Evolutionary conservation across 2,113 vertebrate species (phyloP).

Genomic region (Orcinus orca): DNA sequence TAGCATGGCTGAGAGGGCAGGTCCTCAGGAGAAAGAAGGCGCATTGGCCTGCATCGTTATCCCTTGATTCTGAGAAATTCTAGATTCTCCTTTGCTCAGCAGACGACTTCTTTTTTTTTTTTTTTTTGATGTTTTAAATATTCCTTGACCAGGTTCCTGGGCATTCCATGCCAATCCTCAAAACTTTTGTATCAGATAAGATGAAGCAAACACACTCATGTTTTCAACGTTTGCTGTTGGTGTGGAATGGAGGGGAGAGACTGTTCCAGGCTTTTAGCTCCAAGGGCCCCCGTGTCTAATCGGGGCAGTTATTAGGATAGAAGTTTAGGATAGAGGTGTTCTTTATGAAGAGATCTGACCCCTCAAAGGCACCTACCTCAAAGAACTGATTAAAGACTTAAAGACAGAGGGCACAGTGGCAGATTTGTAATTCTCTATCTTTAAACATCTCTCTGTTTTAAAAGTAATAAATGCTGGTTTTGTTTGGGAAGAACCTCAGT

Average conservation of each 20-base stretch:
- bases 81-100: neutral
- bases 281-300: accelerated
- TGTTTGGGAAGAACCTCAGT: neutral
- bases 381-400: neutral
- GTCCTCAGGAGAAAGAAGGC: neutral
- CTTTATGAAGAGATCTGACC: neutral
- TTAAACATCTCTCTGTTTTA: neutral
- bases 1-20: accelerated
- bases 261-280: neutral
- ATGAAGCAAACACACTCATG: neutral
- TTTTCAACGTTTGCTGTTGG: neutral
- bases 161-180: neutral
- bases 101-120: neutral
- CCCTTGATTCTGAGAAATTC: neutral
- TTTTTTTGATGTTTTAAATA: neutral
- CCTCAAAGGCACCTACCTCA: neutral
- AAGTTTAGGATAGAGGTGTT: neutral
- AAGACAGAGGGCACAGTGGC: neutral
- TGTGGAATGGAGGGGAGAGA: neutral
- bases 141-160: neutral
- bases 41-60: neutral
- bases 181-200: neutral
- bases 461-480: neutral
- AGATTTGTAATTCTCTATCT: neutral
- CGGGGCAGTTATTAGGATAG: neutral